Evolutionary conservation across 1,140 invertebrate genomes (phyloP), one percentile per base, ranked within the genome.

Genomic region (Littorina saxatilis): DNA sequence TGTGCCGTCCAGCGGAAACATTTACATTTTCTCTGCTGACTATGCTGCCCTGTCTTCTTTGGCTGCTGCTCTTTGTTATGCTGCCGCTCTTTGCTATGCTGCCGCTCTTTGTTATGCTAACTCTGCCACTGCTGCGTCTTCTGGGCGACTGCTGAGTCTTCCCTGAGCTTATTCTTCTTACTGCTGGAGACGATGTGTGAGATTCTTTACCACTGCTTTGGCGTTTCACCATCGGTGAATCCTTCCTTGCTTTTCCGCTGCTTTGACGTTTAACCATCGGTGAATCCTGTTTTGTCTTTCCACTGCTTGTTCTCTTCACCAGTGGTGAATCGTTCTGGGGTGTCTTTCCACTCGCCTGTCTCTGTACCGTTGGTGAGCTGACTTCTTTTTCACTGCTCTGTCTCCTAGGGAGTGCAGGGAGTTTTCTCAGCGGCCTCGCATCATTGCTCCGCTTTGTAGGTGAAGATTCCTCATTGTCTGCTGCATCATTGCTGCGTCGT

Each of bases 91-190:
- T 35, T 76, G 29, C 23, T 47, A 47, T 27, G 72, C 40, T 74
- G 72, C 39, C 43, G n/a, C 29, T 55, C 29, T 50, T 55, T 5
- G 50, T 7, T 2, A 35, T 13, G n/a, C 40, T 32, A 5, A 13
- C 40, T 50, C 43, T 74, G 40, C 40, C 43, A 15, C 72, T 43
- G n/a, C 43, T 74, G 40, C 66, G 66, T 74, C 43, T 63, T 63
- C 61, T 27, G 15, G 23, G 7, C 23, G 23, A 13, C 5, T 63
- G 4, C 27, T 63, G 61, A 17, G 43, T 47, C 43, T 47, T 17
- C 17, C 7, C 43, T n/a, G n/a, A n/a, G n/a, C n/a, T n/a, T n/a
- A n/a, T n/a, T n/a, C n/a, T n/a, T n/a, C n/a, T n/a, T n/a, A n/a
- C n/a, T n/a, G n/a, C n/a, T n/a, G n/a, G n/a, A n/a, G n/a, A n/a